These are phyloP conservation scores for Autographa gamma DNA, from an alignment of 2,888 invertebrate species.

Conservation along the genomic window DNA sequence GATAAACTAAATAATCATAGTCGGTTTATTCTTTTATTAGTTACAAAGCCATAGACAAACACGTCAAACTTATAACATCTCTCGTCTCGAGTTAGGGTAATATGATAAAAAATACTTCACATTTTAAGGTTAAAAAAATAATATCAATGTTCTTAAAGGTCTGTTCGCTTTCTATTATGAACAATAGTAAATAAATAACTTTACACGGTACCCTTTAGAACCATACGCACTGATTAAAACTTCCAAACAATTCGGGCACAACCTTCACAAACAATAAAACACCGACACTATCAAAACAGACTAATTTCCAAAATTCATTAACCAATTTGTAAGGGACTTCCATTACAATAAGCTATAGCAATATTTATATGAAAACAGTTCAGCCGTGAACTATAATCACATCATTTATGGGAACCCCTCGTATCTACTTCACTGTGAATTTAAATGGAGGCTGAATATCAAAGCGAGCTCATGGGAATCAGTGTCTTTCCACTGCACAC, in stretches of 20 bases:
- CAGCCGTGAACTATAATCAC: slow-evolving; percentile 45
- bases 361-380: slow-evolving; percentile 20
- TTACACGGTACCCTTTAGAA: background rate
- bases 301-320: slow-evolving; percentile 22
- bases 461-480: slow-evolving; percentile 48
- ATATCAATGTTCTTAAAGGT: too few species aligned
- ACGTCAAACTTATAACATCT: too few species aligned
- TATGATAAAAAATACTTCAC: too few species aligned
- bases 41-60: too few species aligned
- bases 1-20: too few species aligned
- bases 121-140: too few species aligned
- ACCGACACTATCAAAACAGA: slow-evolving; percentile 3
- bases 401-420: slow-evolving; percentile 48
- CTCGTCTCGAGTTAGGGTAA: too few species aligned
- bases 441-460: slow-evolving; percentile 53
- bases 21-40: too few species aligned
- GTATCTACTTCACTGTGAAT: slow-evolving; percentile 34
- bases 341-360: slow-evolving; percentile 22
- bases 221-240: background rate
- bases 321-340: slow-evolving; percentile 8
- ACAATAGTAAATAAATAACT: background rate
- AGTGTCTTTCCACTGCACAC: slow-evolving; percentile 51
- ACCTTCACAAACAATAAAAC: background rate
- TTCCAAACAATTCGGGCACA: background rate
- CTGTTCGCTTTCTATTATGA: too few species aligned